A percentile compares a stretch with the other conserved stretches of the same genome.
Conservation (phyloP, 2,888 invertebrate species). For the Drosophila picticornis region DNA sequence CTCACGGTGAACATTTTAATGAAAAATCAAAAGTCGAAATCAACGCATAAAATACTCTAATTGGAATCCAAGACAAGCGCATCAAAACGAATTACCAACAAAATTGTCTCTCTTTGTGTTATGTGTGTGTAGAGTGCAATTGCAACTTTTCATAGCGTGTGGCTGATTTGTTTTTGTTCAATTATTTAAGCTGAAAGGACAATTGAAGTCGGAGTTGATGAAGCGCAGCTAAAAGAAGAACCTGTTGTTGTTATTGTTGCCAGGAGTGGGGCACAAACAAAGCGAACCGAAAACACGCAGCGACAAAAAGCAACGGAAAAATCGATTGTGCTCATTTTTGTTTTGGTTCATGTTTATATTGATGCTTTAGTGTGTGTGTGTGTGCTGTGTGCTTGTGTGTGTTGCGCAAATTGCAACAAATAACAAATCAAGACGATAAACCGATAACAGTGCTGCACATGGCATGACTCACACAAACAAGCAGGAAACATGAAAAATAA, state of each 20-base stretch:
- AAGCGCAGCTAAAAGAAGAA: slow-evolving; percentile 43
- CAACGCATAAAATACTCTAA: slow-evolving; percentile 42
- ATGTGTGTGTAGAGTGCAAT: slow-evolving; percentile 42
- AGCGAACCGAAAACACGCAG: slow-evolving; percentile 22
- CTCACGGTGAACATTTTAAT: slow-evolving; percentile 41
- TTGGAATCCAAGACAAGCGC: slow-evolving; percentile 34
- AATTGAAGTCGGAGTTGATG: slow-evolving; percentile 37
- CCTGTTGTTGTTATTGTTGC: slow-evolving; percentile 66
- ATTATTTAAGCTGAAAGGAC: slow-evolving; percentile 44
- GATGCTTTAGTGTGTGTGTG: slow-evolving; percentile 19
- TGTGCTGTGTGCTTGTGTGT: slow-evolving; percentile 4
- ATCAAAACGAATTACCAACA: slow-evolving; percentile 41
- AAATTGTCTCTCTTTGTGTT: slow-evolving; percentile 12
- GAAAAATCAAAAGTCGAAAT: slow-evolving; percentile 33
- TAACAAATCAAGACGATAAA: slow-evolving; percentile 49
- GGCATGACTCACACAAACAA: slow-evolving; percentile 68
- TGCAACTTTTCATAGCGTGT: slow-evolving; percentile 37
- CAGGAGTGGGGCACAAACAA: slow-evolving; percentile 41
- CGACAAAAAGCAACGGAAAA: slow-evolving; percentile 68
- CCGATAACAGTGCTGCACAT: slow-evolving; percentile 52
- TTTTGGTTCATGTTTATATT: slow-evolving; percentile 63
- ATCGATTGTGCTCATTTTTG: slow-evolving; percentile 83
- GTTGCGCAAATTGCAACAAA: slow-evolving; percentile 43
- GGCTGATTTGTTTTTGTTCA: slow-evolving; percentile 29
- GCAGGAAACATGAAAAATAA: slow-evolving; percentile 83